Percentiles rank a stretch among this genome's conserved stretches.
These are phyloP conservation scores for Linepithema humile DNA, from an alignment of 1,140 invertebrate genomes.

Conservation along the genomic window DNA sequence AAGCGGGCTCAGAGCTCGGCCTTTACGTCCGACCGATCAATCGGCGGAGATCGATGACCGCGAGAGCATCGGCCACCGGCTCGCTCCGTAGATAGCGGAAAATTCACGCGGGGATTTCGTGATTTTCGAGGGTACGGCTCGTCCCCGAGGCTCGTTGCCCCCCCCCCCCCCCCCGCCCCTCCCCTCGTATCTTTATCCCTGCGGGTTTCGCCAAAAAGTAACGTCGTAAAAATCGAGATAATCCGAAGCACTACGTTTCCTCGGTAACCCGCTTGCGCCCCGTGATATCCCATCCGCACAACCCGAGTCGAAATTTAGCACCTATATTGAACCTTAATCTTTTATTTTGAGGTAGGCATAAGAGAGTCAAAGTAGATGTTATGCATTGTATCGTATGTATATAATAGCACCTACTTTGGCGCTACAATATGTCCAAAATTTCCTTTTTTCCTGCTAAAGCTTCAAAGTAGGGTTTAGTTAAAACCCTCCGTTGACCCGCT, in stretches of 20 bases:
- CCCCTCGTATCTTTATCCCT: constrained; percentile 35
- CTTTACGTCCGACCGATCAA: constrained; percentile 15
- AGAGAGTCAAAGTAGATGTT: too few species aligned
- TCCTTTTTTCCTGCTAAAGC: too few species aligned
- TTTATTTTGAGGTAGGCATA: too few species aligned
- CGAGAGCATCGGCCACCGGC: background rate
- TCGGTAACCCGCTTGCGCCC: constrained; percentile 52
- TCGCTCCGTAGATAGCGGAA: background rate
- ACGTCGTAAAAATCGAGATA: constrained; percentile 73
- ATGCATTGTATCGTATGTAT: too few species aligned
- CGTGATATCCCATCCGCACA: constrained; percentile 49
- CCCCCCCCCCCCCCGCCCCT: too few species aligned
- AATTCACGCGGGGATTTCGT: constrained; percentile 22
- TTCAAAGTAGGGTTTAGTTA: too few species aligned
- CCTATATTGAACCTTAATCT: too few species aligned
- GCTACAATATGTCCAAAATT: too few species aligned
- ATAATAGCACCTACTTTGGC: too few species aligned
- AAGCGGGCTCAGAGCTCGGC: background rate
- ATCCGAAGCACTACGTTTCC: constrained; percentile 63
- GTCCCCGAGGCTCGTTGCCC: background rate
- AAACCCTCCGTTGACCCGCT: too few species aligned
- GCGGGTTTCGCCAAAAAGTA: constrained; percentile 66
- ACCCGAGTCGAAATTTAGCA: too few species aligned
- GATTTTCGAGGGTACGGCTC: constrained; percentile 16
- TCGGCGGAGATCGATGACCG: constrained; percentile 13